phyloP scores from a whole-genome alignment of 2,113 vertebrate species.

The Cathartes aura region DNA sequence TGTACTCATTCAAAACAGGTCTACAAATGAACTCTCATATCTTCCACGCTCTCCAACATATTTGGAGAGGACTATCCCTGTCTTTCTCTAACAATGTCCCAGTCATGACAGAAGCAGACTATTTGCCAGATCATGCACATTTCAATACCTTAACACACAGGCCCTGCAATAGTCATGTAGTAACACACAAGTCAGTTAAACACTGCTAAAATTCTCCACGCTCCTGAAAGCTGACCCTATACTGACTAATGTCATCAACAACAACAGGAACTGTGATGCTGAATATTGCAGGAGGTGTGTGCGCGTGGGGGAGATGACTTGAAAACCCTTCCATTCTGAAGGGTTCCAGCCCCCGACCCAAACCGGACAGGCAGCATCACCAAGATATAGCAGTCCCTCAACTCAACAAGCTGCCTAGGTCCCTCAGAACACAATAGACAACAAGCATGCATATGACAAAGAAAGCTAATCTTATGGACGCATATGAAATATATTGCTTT shows the following conservation, averaged over 20 bases:
- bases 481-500: not conserved
- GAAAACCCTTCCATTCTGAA: not conserved
- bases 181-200: not conserved
- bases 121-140: not conserved
- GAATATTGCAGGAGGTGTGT: too few species aligned
- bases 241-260: accelerated
- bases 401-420: not conserved
- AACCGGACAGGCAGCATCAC: not conserved
- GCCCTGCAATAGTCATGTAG: not conserved
- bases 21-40: not conserved
- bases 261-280: not conserved
- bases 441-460: not conserved
- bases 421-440: not conserved
- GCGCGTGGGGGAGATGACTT: accelerated
- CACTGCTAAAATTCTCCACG: not conserved
- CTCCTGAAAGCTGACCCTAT: not conserved
- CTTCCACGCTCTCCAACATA: not conserved
- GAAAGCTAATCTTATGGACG: not conserved
- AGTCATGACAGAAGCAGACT: not conserved
- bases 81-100: not conserved
- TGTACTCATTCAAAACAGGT: not conserved
- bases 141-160: not conserved
- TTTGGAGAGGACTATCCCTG: not conserved
- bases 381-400: not conserved
- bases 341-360: not conserved